Percentiles rank a stretch among this genome's conserved stretches.
Conservation (phyloP, 1,140 invertebrate species). For the Brachionus manjavacas region DNA sequence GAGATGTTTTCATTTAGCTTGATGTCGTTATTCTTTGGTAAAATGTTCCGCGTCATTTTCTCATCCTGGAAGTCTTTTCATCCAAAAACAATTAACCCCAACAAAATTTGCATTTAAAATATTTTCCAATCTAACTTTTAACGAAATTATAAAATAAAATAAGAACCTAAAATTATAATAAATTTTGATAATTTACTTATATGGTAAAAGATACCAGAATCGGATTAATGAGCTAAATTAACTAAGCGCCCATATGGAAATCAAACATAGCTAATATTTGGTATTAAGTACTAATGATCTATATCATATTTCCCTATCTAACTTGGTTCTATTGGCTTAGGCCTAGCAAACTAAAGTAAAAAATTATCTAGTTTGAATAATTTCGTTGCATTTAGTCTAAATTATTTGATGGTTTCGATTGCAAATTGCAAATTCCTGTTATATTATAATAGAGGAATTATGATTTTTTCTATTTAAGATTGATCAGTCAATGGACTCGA, state of each 20-base stretch:
- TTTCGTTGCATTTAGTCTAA: background rate
- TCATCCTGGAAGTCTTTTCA: background rate
- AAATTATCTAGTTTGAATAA: background rate
- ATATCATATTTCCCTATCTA: background rate
- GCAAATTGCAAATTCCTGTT: background rate
- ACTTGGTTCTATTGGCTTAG: background rate
- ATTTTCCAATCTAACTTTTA: background rate
- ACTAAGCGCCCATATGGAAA: background rate
- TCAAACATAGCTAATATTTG: background rate
- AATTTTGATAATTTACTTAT: conserved; percentile 21
- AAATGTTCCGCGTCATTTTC: background rate
- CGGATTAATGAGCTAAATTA: background rate
- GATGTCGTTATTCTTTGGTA: background rate
- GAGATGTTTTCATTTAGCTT: background rate
- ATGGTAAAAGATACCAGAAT: background rate
- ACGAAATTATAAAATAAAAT: background rate
- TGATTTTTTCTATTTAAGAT: background rate
- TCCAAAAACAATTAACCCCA: background rate
- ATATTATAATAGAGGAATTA: background rate
- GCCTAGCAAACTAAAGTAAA: background rate
- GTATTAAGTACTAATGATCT: background rate
- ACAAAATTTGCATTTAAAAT: background rate
- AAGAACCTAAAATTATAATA: conserved; percentile 8
- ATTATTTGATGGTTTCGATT: background rate
- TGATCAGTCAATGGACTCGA: background rate